phyloP scores from a whole-genome alignment of 2,797 vertebrate genomes.

The Argyrosomus regius region DNA sequence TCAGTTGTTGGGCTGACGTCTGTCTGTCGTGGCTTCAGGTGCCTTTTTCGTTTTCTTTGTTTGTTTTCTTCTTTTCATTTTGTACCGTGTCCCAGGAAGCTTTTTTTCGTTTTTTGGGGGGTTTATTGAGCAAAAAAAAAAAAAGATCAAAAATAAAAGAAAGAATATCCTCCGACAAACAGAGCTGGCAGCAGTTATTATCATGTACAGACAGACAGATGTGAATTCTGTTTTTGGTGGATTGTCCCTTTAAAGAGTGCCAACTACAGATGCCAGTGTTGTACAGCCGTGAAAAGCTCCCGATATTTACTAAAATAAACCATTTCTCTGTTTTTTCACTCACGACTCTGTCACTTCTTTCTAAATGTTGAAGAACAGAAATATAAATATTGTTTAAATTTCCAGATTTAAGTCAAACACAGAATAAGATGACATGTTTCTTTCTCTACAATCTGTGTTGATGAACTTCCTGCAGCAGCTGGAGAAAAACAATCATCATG shows the following conservation, averaged over 20 bases:
- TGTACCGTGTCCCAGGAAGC: slow-evolving; percentile 83
- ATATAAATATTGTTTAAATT: too few relatives aligned
- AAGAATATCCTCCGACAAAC: slow-evolving; percentile 22
- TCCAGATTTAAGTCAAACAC: too few relatives aligned
- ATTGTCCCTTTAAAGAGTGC: slow-evolving; percentile 79
- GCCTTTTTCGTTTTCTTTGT: slow-evolving; percentile 42
- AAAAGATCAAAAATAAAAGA: neutral
- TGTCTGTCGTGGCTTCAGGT: slow-evolving; percentile 68
- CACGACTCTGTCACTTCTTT: neutral
- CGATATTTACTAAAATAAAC: slow-evolving; percentile 79
- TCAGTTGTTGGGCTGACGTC: slow-evolving; percentile 83
- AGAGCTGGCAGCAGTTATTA: slow-evolving; percentile 5
- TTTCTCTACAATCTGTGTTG: too few relatives aligned
- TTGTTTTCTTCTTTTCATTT: slow-evolving; percentile 62
- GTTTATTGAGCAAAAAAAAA: slow-evolving; percentile 44
- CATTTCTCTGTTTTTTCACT: slow-evolving; percentile 72
- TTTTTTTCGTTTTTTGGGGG: slow-evolving; percentile 19
- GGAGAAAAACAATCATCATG: too few relatives aligned
- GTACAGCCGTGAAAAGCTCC: slow-evolving; percentile 90
- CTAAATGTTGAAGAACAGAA: too few relatives aligned
- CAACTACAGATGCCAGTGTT: slow-evolving; percentile 89
- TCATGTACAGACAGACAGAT: slow-evolving; percentile 37
- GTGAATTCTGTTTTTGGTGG: slow-evolving; percentile 77
- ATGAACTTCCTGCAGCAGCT: too few relatives aligned
- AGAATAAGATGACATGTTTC: too few relatives aligned